A percentile compares a stretch with the other conserved stretches of the same genome.
Conservation (phyloP, 1,140 invertebrate species). For the Melitaea cinxia region DNA sequence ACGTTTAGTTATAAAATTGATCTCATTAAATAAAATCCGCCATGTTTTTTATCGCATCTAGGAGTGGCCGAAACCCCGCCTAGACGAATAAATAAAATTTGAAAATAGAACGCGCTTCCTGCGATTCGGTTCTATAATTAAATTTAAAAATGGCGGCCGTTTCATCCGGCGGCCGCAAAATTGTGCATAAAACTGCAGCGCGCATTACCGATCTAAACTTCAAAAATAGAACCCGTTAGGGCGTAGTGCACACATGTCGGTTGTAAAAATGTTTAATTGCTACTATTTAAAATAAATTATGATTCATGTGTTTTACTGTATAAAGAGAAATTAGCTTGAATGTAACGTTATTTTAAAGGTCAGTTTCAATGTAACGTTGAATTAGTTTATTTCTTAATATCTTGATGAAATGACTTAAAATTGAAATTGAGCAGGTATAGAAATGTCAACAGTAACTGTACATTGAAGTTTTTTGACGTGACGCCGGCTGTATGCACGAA, state of each 20-base stretch:
- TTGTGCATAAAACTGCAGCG: slow-evolving; percentile 77
- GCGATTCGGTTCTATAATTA: slow-evolving; percentile 74
- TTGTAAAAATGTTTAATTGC: slow-evolving; percentile 9
- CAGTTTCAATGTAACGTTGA: too few relatives aligned
- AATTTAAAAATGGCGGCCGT: slow-evolving; percentile 75
- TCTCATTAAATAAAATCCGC: slow-evolving; percentile 26
- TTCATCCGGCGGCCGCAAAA: slow-evolving; percentile 70
- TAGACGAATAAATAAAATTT: slow-evolving; percentile 76
- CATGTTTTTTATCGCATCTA: slow-evolving; percentile 33
- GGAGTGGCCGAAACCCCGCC: slow-evolving; percentile 56
- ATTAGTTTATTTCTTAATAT: too few relatives aligned
- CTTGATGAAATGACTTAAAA: too few relatives aligned
- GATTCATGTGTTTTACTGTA: too few relatives aligned
- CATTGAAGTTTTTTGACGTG: too few relatives aligned
- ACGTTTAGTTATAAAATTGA: too few relatives aligned
- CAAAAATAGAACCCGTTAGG: slow-evolving; percentile 74
- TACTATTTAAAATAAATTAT: background rate
- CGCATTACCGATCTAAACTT: slow-evolving; percentile 75
- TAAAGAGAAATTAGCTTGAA: too few relatives aligned
- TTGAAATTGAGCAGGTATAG: too few relatives aligned
- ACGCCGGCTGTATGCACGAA: too few relatives aligned
- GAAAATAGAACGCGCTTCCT: slow-evolving; percentile 70
- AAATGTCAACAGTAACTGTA: too few relatives aligned
- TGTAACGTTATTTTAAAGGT: too few relatives aligned
- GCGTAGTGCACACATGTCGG: slow-evolving; percentile 39